Conservation (phyloP, 2,113 vertebrate genomes). For the Aspiorhynchus laticeps region DNA sequence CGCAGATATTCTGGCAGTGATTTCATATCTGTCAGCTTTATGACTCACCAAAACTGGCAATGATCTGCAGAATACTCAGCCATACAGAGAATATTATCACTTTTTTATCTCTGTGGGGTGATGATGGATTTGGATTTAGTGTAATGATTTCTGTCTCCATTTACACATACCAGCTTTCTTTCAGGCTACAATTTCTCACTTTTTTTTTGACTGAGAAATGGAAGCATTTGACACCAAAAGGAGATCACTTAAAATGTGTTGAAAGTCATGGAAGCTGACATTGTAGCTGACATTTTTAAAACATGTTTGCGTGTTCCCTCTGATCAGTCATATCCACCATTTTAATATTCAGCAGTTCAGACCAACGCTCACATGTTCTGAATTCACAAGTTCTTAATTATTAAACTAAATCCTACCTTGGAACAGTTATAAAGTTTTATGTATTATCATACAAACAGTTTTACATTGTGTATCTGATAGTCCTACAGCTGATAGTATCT, state of each 20-base stretch:
- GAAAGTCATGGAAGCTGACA: not conserved
- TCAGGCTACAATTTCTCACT: not conserved
- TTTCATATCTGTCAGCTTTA: not conserved
- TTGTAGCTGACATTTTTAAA: not conserved
- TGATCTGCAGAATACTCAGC: constrained; percentile 2
- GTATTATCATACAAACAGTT: not conserved
- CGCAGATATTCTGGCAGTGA: constrained; percentile 7
- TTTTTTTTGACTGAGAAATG: not conserved
- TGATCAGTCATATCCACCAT: not conserved
- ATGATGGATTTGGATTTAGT: constrained; percentile 16
- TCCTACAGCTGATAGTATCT: not conserved
- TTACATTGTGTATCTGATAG: constrained; percentile 13
- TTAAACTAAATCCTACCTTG: not conserved
- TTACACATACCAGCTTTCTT: not conserved
- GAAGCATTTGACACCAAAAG: constrained; percentile 3
- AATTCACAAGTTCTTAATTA: not conserved
- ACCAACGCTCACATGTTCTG: not conserved
- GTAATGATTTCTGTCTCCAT: not conserved
- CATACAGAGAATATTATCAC: not conserved
- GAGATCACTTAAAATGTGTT: not conserved
- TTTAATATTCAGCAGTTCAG: not conserved
- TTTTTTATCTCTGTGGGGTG: not conserved
- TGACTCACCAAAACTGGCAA: constrained; percentile 22
- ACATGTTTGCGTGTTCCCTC: not conserved
- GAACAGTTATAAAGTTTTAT: not conserved